Base-by-base conservation (phyloP, 2,888 invertebrate species). In the Venusia cambrica region DNA sequence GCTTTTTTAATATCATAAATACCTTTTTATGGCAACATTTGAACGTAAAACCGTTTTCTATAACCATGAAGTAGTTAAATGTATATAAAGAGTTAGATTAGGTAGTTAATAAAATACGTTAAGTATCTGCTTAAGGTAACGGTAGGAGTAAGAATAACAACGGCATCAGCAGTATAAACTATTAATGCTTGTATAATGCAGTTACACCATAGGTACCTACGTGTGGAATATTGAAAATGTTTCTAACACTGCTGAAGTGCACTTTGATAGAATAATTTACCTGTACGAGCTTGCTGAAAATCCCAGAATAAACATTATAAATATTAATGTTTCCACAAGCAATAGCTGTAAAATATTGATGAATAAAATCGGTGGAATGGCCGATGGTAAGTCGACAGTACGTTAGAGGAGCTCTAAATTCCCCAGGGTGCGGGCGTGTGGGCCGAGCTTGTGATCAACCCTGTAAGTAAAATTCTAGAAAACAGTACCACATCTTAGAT, bases 341-440 rank as follows among this genome's bases (percentile, higher is more conserved):
- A 12, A 30, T 37, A 33, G 5, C 5, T 21, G 25, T 38, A 34
- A 38, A 48, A 45, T 38, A 35, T 39, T 37, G 29, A 37, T 37
- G 12, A 39, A 40, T 39, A 33, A 38, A 45, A 42, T 45, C 30
- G 40, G 12, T 32, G 20, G 31, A 48, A 40, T 40, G 36, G 43
- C 41, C 45, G 39, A 43, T 40, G 40, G 42, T 36, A 32, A 22
- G 27, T 31, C 26, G 36, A 28, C 36, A 39, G 37, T 33, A 37
- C 26, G 33, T 37, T 34, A 36, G 26, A 30, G 16, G 25, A 34
- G 27, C 7, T 15, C 19, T 21, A 20, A 14, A 43, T 32, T 27
- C 39, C 40, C 43, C 14, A 15, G 32, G 29, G 38, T 10, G 32
- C 14, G 14, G 8, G 11, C 26, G n/a, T n/a, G n/a, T n/a, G n/a